Base-by-base conservation (phyloP, 2,888 invertebrate species). In the Parthenolecanium corni region DNA sequence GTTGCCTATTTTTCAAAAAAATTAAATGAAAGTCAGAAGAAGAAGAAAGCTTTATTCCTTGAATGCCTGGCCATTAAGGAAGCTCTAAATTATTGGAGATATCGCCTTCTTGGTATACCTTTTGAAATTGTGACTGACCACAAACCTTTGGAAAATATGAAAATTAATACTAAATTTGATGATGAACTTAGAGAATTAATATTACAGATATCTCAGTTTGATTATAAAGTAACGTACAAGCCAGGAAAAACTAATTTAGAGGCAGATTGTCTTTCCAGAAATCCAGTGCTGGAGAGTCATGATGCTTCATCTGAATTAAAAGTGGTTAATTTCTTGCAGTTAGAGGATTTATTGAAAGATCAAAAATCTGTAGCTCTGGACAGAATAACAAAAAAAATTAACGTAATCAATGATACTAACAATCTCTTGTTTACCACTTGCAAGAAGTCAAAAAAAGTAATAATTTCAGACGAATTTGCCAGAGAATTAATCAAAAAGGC, bases 1-100 rank as follows among this genome's bases (percentile, higher is more conserved):
- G 67, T 67, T 51, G 68, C 67, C n/a, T 67, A 65, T 56, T 68
- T 67, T 52, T 68, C 68, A 58, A 67, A 68, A 65, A 69, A 69
- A 65, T 56, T 68, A 16, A 69, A 66, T 47, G 66, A 68, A 18
- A 9, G 38, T 51, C 66, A 67, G 66, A 68, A 67, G 42, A 65
- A 64, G 42, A 64, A 65, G 44, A 64, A 64, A 49, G 64, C 64
- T 18, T 57, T 65, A 20, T 62, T 62, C 18, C 21, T 66, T 3
- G 61, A 65, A 63, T 62, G 58, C 9, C 31, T 64, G 12, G 66
- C 65, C 18, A 65, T 65, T 3, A 62, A 65, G 38, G 64, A 66
- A 47, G 58, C 66, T 1, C 12, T 66, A 21, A 46, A 21, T 21
- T 65, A 64, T 44, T 66, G 65, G 66, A 53, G 64, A 56, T 46